These are phyloP conservation scores for Pollimyrus isidori DNA, from an alignment of 2,113 vertebrate species.

Conservation along the genomic window DNA sequence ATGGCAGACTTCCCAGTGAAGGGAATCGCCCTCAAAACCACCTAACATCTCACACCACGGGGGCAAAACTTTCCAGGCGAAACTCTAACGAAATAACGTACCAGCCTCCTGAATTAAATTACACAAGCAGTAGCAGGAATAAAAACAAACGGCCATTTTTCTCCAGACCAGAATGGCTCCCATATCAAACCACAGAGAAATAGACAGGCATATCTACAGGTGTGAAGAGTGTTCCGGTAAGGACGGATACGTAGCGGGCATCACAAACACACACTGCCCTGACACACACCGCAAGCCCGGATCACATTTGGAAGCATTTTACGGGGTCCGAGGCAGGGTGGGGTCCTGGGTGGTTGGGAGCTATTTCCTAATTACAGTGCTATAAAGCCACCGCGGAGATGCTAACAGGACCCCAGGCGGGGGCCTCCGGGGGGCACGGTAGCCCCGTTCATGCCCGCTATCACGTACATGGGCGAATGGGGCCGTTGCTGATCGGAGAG, in stretches of 20 bases:
- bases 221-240: background rate
- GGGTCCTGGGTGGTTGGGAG: background rate
- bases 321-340: slow-evolving; percentile 27
- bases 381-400: slow-evolving; percentile 46
- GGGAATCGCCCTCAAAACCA: background rate
- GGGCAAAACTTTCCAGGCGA: background rate
- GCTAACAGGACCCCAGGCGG: slow-evolving; percentile 42
- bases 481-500: background rate
- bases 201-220: background rate
- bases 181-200: background rate
- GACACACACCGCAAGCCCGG: background rate
- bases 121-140: background rate
- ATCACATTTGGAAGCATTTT: slow-evolving; percentile 56
- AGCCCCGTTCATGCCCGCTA: background rate
- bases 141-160: background rate
- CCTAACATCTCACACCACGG: background rate
- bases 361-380: slow-evolving; percentile 48
- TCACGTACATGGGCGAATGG: background rate
- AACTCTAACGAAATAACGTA: background rate
- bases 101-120: background rate
- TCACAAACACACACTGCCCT: background rate
- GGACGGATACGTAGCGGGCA: background rate
- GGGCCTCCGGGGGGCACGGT: slow-evolving; percentile 22
- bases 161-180: background rate
- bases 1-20: background rate